Evolutionary conservation across 2,888 invertebrate genomes (phyloP).

Genomic region (Crepidodera aurea): DNA sequence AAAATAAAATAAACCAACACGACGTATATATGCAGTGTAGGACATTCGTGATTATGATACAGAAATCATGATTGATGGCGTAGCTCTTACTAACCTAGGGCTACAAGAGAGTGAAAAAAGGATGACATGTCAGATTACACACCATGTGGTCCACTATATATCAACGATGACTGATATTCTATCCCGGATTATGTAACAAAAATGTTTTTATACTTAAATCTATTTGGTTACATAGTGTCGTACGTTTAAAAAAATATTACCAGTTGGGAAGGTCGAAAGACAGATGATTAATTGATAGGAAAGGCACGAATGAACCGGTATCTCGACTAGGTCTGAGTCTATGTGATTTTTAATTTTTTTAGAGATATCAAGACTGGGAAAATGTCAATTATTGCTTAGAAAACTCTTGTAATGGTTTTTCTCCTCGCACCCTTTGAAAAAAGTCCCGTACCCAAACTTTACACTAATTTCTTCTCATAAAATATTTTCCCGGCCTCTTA

Average conservation of each 20-base stretch:
- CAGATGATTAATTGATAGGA: no score
- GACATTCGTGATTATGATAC: background rate
- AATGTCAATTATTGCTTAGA: no score
- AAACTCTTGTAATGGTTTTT: no score
- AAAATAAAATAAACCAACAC: background rate
- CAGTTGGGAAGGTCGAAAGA: no score
- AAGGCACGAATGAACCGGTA: no score
- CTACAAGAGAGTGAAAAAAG: conserved; percentile 8
- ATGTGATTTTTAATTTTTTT: no score
- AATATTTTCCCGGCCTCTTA: conserved; percentile 1
- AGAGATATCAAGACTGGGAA: no score
- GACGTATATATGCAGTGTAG: background rate
- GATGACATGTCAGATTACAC: conserved; percentile 21
- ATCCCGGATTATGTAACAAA: background rate
- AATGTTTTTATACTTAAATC: background rate
- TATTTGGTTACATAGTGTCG: background rate
- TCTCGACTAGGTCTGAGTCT: no score
- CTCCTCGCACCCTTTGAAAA: no score
- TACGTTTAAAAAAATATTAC: no score
- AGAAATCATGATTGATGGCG: conserved; percentile 12
- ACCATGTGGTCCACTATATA: conserved; percentile 19
- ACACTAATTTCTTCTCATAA: background rate
- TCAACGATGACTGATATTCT: conserved; percentile 16
- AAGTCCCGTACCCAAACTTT: no score
- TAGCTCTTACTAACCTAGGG: background rate